Evolutionary conservation across 2,888 invertebrate genomes (phyloP), one percentile per base, ranked within the genome.

Genomic region (Gisinianus flammeolus): DNA sequence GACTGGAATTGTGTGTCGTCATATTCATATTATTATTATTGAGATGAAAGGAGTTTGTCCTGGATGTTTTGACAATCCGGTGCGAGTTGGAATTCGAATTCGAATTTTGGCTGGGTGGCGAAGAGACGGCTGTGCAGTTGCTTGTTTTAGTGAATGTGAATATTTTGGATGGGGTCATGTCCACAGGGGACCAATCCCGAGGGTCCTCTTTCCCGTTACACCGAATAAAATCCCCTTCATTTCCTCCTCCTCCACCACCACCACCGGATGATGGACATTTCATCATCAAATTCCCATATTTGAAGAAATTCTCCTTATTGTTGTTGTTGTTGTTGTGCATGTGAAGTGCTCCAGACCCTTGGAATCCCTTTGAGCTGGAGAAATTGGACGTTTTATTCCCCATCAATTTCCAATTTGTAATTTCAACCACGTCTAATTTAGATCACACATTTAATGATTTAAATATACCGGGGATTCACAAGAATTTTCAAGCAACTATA

Each of bases 121-220:
- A 64, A 24, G 73, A 8, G 19, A 5, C 68, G 22, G 56, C 58
- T 30, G 30, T 19, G 5, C 1, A 30, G 22, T 33, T 33, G 10
- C 28, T 22, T 28, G 31, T 22, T 5, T 33, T 22, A 12, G 64
- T 66, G 5, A 74, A 44, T 5, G 54, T 10, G 10, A 28, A 16
- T 6, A 74, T 28, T 52, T 67, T 66, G 19, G 74, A 74, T 52
- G 64, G 35, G 16, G 74, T 66, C 4, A 74, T 12, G 2, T 74
- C 52, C 2, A 19, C 22, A 6, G 74, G 74, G 10, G 33, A 16
- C 74, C 74, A 74, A 22, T 52, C 5, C 24, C 54, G 26, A 2
- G 66, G 74, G n/a, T 74, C 74, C 28, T 30, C 33, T 0, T 56
- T 54, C 1, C n/a, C 24, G n/a, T n/a, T n/a, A n/a, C n/a, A n/a